A percentile compares a stretch with the other conserved stretches of the same genome.
These are phyloP conservation scores for Oscheius sp. DNA, from an alignment of 2,888 invertebrate species.

Conservation along the genomic window DNA sequence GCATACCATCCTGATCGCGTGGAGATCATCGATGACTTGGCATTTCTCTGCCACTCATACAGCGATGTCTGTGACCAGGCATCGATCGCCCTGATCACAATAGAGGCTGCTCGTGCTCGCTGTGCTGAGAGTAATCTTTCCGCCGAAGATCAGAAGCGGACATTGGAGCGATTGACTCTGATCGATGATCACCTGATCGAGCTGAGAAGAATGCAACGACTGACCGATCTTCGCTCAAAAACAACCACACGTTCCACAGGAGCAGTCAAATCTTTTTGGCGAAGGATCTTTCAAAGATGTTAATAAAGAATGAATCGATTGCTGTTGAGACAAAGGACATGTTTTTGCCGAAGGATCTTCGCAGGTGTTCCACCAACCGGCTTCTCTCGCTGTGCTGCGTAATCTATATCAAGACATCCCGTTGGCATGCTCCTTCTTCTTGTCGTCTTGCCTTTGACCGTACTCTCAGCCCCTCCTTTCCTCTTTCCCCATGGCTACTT, in stretches of 20 bases:
- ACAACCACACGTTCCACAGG: slow-evolving; percentile 42
- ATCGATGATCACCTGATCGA: slow-evolving; percentile 68
- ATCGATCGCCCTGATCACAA: slow-evolving; percentile 66
- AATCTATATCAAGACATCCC: neutral
- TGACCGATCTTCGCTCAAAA: slow-evolving; percentile 56
- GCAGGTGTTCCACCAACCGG: slow-evolving; percentile 34
- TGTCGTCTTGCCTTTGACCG: slow-evolving; percentile 15
- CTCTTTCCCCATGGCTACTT: slow-evolving; percentile 66
- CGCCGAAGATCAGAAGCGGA: slow-evolving; percentile 37
- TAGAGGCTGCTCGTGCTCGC: slow-evolving; percentile 67
- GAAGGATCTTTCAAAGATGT: neutral
- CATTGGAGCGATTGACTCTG: slow-evolving; percentile 40
- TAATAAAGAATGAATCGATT: slow-evolving; percentile 7
- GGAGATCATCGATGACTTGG: slow-evolving; percentile 65
- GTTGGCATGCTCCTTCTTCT: slow-evolving; percentile 3
- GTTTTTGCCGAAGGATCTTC: slow-evolving; percentile 1
- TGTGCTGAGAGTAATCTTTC: slow-evolving; percentile 48
- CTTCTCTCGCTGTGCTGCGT: slow-evolving; percentile 8
- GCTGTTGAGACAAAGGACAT: slow-evolving; percentile 9
- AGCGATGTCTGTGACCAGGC: slow-evolving; percentile 69
- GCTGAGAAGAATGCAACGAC: slow-evolving; percentile 63
- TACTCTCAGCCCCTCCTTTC: slow-evolving; percentile 45
- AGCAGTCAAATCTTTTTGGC: slow-evolving; percentile 33
- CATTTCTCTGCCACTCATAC: slow-evolving; percentile 65
- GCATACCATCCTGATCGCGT: slow-evolving; percentile 63